A percentile compares a stretch with the other conserved stretches of the same genome.
Conservation (phyloP, 2,797 vertebrate species). For the Ceyx erithaca region DNA sequence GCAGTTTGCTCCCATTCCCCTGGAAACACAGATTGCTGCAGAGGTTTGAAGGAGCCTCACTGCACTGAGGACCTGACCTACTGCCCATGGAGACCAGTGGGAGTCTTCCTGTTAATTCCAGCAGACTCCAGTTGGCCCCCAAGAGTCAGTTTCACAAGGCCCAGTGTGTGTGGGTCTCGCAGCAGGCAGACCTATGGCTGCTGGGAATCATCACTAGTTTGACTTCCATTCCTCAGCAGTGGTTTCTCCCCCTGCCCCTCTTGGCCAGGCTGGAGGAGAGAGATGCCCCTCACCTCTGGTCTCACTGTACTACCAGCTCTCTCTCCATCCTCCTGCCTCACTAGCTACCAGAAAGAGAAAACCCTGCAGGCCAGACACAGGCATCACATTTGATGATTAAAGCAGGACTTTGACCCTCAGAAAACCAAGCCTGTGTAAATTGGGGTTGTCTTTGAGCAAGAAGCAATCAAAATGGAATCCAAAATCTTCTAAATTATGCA, state of each 20-base stretch:
- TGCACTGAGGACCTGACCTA: not conserved
- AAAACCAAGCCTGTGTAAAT: not conserved
- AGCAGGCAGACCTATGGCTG: not conserved
- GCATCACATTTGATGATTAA: not conserved
- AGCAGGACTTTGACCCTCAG: not conserved
- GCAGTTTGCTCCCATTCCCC: not conserved
- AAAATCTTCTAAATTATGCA: slow-evolving; percentile 49
- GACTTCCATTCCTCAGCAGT: accelerated
- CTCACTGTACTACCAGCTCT: accelerated
- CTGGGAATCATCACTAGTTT: not conserved
- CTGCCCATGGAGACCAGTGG: not conserved
- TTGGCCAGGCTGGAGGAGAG: accelerated
- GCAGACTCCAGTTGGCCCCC: not conserved
- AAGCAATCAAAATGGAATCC: not conserved
- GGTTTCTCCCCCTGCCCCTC: not conserved
- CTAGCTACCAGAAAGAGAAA: not conserved
- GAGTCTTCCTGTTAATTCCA: not conserved
- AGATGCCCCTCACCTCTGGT: not conserved
- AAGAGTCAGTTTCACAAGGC: not conserved
- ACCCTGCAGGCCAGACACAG: not conserved
- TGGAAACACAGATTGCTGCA: not conserved
- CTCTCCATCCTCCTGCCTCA: not conserved
- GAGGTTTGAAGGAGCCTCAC: not conserved
- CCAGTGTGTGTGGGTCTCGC: not conserved
- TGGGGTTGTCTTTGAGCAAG: not conserved